Evolutionary conservation across 2,113 vertebrate genomes (phyloP).

Genomic region (Hippocampus mohnikei): DNA sequence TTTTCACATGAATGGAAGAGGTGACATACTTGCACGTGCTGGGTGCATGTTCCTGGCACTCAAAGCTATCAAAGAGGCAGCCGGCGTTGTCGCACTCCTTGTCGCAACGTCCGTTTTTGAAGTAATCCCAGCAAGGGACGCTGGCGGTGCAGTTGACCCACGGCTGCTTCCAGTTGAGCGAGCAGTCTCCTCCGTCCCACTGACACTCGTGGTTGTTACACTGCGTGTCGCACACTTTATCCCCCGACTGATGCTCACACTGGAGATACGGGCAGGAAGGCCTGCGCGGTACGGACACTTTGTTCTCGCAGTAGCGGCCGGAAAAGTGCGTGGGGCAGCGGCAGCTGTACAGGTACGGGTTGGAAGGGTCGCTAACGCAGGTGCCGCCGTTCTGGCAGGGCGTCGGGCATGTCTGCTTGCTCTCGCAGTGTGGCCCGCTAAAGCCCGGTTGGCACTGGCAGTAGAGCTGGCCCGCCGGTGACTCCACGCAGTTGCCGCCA

Average conservation of each 20-base stretch:
- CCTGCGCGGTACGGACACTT: fast-evolving
- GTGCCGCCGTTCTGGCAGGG: conserved; percentile 82
- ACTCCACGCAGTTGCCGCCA: conserved; percentile 78
- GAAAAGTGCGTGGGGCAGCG: conserved; percentile 68
- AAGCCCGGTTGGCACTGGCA: conserved; percentile 80
- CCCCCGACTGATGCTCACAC: conserved; percentile 70
- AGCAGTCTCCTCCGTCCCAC: conserved; percentile 93
- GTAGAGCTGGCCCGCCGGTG: conserved; percentile 61
- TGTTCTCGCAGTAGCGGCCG: conserved; percentile 76
- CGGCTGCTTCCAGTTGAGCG: conserved; percentile 78
- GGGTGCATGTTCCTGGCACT: conserved; percentile 70
- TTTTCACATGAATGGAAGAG: too few relatives aligned
- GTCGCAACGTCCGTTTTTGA: conserved; percentile 81
- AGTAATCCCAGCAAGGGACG: conserved; percentile 81
- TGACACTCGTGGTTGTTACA: conserved; percentile 86
- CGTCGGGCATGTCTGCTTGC: conserved; percentile 59
- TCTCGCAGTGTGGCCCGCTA: conserved; percentile 75
- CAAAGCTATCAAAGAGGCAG: conserved; percentile 92
- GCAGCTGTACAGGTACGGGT: conserved; percentile 74
- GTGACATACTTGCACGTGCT: conserved; percentile 81
- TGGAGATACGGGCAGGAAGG: conserved; percentile 71
- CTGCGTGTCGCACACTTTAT: conserved; percentile 80
- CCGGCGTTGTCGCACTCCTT: conserved; percentile 83
- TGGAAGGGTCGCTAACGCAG: conserved; percentile 72
- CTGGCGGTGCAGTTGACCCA: conserved; percentile 82